Conservation (phyloP, 2,888 invertebrate species). For the Chymomyza caudatula region DNA sequence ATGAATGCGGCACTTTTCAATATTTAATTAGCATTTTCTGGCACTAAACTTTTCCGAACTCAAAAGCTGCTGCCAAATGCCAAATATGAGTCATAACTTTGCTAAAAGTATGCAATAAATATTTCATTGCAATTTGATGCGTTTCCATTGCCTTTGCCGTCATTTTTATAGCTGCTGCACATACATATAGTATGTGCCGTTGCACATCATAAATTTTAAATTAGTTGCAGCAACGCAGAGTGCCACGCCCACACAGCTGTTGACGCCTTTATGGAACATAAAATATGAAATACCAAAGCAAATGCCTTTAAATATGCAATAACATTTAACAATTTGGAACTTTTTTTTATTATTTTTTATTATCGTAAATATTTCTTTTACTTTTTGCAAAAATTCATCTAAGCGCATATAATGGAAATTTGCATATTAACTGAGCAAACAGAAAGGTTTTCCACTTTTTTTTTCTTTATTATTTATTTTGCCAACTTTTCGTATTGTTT, state of each 20-base stretch:
- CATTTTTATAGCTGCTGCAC: background rate
- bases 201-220: slow-evolving; percentile 65
- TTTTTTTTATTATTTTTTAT: too few relatives aligned
- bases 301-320: slow-evolving; percentile 23
- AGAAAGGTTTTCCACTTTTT: background rate
- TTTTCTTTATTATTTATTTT: slow-evolving; percentile 9
- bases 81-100: slow-evolving; percentile 25
- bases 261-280: background rate
- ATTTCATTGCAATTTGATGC: slow-evolving; percentile 47
- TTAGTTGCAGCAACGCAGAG: slow-evolving; percentile 38
- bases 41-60: slow-evolving; percentile 5
- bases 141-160: background rate
- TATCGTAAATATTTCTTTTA: too few relatives aligned
- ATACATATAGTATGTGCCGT: too few relatives aligned
- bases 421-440: background rate
- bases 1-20: slow-evolving; percentile 36
- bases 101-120: slow-evolving; percentile 66
- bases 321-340: slow-evolving; percentile 14
- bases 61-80: slow-evolving; percentile 11
- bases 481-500: slow-evolving; percentile 7
- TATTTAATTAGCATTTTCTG: slow-evolving; percentile 54
- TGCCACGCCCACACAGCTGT: background rate
- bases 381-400: background rate
- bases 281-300: slow-evolving; percentile 15
- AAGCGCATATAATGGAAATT: background rate